Conservation (phyloP, 2,888 invertebrate genomes). For the Asteroscopus sphinx region DNA sequence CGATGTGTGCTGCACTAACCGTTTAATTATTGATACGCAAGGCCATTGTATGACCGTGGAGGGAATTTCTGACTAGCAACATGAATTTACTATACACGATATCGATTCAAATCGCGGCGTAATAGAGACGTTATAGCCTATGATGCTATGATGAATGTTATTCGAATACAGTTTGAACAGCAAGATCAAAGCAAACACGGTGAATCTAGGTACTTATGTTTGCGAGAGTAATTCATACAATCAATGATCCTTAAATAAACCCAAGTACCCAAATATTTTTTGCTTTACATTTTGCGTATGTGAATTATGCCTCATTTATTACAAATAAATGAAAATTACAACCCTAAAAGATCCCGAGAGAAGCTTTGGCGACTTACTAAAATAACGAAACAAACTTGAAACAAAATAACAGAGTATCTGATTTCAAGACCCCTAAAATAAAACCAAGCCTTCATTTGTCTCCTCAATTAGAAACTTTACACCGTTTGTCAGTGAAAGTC, state of each 20-base stretch:
- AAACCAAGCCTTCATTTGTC: conserved; percentile 29
- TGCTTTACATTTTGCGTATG: background rate
- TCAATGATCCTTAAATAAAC: conserved; percentile 9
- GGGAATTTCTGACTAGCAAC: conserved; percentile 43
- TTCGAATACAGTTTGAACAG: conserved; percentile 22
- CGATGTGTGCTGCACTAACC: conserved; percentile 54
- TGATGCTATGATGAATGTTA: conserved; percentile 17
- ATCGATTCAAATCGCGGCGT: conserved; percentile 27
- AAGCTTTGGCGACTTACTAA: conserved; percentile 14
- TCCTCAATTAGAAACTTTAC: conserved; percentile 46
- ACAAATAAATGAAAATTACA: background rate
- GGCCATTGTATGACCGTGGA: conserved; percentile 53
- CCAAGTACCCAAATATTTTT: conserved; percentile 14
- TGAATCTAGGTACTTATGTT: no score
- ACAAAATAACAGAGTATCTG: conserved; percentile 19
- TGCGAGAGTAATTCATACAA: conserved; percentile 16
- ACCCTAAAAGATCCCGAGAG: conserved; percentile 7
- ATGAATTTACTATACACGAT: conserved; percentile 32
- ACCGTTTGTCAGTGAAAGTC: conserved; percentile 48
- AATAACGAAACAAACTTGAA: conserved; percentile 23
- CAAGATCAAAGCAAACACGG: conserved; percentile 29
- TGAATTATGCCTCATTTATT: conserved; percentile 6
- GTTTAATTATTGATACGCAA: conserved; percentile 59
- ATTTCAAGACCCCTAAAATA: conserved; percentile 30
- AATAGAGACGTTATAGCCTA: conserved; percentile 18